Evolutionary conservation across 92 coral and sea anemone species (phyloP), one percentile per base, ranked within the genome.

Genomic region (Meandrina meandrites): DNA sequence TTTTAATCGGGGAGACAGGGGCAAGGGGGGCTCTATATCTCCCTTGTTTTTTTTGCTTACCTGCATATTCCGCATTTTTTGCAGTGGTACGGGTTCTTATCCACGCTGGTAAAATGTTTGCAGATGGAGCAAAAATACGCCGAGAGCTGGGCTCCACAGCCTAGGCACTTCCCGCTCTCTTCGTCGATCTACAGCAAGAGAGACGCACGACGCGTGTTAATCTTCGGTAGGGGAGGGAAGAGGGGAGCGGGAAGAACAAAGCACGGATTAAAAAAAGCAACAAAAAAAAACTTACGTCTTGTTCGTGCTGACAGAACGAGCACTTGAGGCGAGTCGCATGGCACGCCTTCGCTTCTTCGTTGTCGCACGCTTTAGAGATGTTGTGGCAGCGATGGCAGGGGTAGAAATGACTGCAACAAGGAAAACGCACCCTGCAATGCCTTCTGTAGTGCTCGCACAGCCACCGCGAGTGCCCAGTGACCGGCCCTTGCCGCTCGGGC

Each of bases 321-420:
- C 98, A 95, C 64, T 90, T 87, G 1, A 95, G 60, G n/a, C 82
- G 92, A 19, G 90, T 86, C 10, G 94, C 92, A 31, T 95, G 80
- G 8, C 80, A 51, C 0, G 98, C 94, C 60, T 94, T 95, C 36
- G 83, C 83, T 27, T 90, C 91, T 9, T 85, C 90, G 30, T 84
- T 72, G 17, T 86, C 75, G 51, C 98, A 96, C 17, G 86, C 78
- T 28, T 91, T 90, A 28, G 93, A 90, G 87, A 79, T 87, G 87
- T 96, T 96, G 58, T 96, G 98, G 83, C 98, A 96, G 64, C 97
- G 94, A 82, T 95, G 96, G 80, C 98, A 95, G 11, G 92, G 84
- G 77, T 87, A 90, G 77, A 83, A 95, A n/a, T 58, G 24, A 16
- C 51, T 69, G 80, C 98, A 95, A 48, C 98, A 95, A 19, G 93